Conservation (phyloP, 2,113 vertebrate genomes). For the Neodontobutis hainanensis region DNA sequence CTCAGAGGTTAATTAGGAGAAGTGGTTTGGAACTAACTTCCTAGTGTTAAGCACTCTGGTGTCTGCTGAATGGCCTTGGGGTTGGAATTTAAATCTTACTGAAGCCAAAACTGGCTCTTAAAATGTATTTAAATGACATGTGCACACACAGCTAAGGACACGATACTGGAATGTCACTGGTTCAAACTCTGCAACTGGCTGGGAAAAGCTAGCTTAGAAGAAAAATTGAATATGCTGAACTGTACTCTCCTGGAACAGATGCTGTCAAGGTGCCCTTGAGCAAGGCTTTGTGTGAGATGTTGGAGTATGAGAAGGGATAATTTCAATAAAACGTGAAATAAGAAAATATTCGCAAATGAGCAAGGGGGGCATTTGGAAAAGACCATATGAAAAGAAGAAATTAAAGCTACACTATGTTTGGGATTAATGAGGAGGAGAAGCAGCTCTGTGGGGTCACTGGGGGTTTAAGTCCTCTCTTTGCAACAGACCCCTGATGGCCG, state of each 20-base stretch:
- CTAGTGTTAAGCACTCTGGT: slow-evolving; percentile 62
- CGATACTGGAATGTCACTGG: slow-evolving; percentile 52
- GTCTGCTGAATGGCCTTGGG: slow-evolving; percentile 57
- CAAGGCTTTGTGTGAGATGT: slow-evolving; percentile 43
- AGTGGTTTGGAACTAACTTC: slow-evolving; percentile 70
- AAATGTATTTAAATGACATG: slow-evolving; percentile 57
- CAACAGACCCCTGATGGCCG: slow-evolving; percentile 38
- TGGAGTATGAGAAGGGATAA: slow-evolving; percentile 37
- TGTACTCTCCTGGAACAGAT: slow-evolving; percentile 24
- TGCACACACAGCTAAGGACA: slow-evolving; percentile 23
- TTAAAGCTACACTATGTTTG: slow-evolving; percentile 2
- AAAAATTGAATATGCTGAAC: slow-evolving; percentile 17
- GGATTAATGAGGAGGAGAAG: slow-evolving; percentile 12
- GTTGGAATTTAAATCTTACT: slow-evolving; percentile 73
- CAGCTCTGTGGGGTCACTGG: slow-evolving; percentile 9
- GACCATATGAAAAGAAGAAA: slow-evolving; percentile 1
- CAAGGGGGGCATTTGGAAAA: not conserved
- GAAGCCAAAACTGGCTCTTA: slow-evolving; percentile 57
- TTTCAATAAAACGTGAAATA: slow-evolving; percentile 20
- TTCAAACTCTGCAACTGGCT: slow-evolving; percentile 37
- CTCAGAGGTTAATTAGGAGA: slow-evolving; percentile 74
- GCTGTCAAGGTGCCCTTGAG: slow-evolving; percentile 64
- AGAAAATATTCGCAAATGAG: slow-evolving; percentile 13
- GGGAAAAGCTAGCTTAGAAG: slow-evolving; percentile 28
- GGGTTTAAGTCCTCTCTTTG: slow-evolving; percentile 29